Evolutionary conservation across 2,888 invertebrate genomes (phyloP).

Genomic region (Orthonevra nobilis): DNA sequence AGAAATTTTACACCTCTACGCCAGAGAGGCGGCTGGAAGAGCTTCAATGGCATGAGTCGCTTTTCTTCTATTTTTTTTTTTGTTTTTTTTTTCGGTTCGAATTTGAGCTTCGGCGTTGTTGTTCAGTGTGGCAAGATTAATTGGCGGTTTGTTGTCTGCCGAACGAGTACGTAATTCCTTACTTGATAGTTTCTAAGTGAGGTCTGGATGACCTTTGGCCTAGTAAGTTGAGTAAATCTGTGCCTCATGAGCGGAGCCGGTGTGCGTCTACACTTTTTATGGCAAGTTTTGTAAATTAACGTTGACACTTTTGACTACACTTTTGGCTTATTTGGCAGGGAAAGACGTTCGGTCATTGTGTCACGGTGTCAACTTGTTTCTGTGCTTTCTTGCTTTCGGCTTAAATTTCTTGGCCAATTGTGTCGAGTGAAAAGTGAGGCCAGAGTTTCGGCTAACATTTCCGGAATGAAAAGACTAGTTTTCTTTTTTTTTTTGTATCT

Average conservation of each 20-base stretch:
- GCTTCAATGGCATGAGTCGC: too few species aligned
- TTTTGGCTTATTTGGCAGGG: slow-evolving; percentile 1
- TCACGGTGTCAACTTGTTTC: slow-evolving; percentile 18
- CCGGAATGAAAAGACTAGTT: too few species aligned
- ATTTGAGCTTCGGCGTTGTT: slow-evolving; percentile 36
- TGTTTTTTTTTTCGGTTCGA: slow-evolving; percentile 1
- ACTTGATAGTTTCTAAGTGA: slow-evolving; percentile 10
- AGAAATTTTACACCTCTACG: slow-evolving; percentile 51
- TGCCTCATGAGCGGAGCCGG: slow-evolving; percentile 5
- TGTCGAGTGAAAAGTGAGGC: background rate
- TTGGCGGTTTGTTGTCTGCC: slow-evolving; percentile 34
- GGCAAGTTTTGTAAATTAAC: background rate
- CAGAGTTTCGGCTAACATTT: background rate
- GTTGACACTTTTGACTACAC: background rate
- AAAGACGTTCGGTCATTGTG: slow-evolving; percentile 17
- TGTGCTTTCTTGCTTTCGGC: background rate
- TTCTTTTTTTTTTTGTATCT: too few species aligned
- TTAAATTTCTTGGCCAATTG: background rate
- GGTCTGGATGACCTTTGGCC: slow-evolving; percentile 31
- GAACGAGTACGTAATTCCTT: background rate
- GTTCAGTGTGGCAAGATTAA: slow-evolving; percentile 64
- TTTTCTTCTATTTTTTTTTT: too few species aligned
- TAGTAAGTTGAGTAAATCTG: background rate
- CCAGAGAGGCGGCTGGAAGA: too few species aligned
- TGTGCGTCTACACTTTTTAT: background rate